Evolutionary conservation across 1,140 invertebrate species (phyloP).

Genomic region (Zaprionus nigranus): DNA sequence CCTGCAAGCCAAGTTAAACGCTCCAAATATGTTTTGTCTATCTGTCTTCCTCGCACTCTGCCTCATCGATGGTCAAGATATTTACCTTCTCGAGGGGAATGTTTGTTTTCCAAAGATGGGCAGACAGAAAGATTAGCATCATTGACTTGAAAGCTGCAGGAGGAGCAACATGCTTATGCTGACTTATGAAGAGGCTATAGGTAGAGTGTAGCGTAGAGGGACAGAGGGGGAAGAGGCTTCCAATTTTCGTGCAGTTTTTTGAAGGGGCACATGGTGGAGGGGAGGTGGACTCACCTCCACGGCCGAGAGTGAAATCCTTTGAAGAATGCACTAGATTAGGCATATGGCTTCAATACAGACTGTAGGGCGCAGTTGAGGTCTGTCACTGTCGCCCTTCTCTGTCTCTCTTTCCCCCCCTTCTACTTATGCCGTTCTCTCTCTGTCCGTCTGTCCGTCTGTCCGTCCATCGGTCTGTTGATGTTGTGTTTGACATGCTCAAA

Average conservation of each 20-base stretch:
- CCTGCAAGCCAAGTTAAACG: too few relatives aligned
- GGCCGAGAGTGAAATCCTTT: slow-evolving; percentile 8
- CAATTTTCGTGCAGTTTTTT: background rate
- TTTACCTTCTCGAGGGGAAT: background rate
- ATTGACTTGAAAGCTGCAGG: slow-evolving; percentile 3
- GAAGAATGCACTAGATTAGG: slow-evolving; percentile 28
- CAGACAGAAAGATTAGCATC: slow-evolving; percentile 3
- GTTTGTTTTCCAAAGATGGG: slow-evolving; percentile 3
- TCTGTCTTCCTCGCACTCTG: background rate
- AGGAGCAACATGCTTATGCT: background rate
- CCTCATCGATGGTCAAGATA: background rate
- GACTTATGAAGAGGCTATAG: background rate
- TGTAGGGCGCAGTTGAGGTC: slow-evolving; percentile 16
- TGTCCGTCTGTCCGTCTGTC: background rate
- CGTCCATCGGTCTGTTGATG: slow-evolving; percentile 4
- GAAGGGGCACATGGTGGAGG: background rate
- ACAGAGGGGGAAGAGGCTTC: background rate
- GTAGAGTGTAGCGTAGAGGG: background rate
- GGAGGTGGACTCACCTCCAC: background rate
- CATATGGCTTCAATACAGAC: slow-evolving; percentile 20
- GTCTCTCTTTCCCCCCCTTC: background rate
- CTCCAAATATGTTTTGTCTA: too few relatives aligned
- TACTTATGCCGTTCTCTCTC: background rate
- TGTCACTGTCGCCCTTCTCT: background rate
- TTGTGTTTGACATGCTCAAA: slow-evolving; percentile 24